phyloP scores from a whole-genome alignment of 2,113 vertebrate genomes.

The Halichoerus grypus region DNA sequence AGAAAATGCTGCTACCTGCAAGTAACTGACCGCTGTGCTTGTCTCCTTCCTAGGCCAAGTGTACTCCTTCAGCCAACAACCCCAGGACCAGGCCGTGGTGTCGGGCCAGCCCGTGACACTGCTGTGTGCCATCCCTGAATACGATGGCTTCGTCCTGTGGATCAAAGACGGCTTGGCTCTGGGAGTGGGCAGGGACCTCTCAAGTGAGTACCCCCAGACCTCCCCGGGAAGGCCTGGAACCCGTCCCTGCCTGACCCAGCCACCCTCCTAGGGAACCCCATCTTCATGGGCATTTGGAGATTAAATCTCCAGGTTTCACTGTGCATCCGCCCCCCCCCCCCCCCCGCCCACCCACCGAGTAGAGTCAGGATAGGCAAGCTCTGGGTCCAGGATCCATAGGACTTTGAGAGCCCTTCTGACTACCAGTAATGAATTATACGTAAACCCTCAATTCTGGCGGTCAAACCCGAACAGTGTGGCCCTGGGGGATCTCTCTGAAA shows the following conservation, averaged over 20 bases:
- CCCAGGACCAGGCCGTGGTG: conserved; percentile 97
- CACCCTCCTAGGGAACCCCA: not conserved
- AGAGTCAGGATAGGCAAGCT: not conserved
- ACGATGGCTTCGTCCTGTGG: conserved; percentile 97
- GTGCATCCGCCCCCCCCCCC: too few species aligned
- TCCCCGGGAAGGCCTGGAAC: not conserved
- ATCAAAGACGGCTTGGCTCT: conserved; percentile 97
- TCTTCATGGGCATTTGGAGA: not conserved
- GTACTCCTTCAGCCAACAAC: conserved; percentile 96
- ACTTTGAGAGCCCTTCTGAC: not conserved
- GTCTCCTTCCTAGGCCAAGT: conserved; percentile 87
- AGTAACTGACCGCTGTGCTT: not conserved
- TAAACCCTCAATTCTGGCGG: not conserved
- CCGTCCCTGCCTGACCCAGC: not conserved
- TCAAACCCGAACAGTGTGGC: not conserved
- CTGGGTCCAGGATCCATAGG: not conserved
- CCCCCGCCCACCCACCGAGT: too few species aligned
- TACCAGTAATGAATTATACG: not conserved
- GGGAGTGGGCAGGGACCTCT: conserved; percentile 96
- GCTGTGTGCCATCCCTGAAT: conserved; percentile 95
- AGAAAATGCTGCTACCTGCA: not conserved
- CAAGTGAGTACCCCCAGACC: conserved; percentile 88
- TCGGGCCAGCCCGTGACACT: conserved; percentile 96
- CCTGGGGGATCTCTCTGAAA: not conserved
- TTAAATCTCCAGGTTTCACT: not conserved